phyloP scores from a whole-genome alignment of 1,140 invertebrate genomes.

The Holcopasites calliopsidis region DNA sequence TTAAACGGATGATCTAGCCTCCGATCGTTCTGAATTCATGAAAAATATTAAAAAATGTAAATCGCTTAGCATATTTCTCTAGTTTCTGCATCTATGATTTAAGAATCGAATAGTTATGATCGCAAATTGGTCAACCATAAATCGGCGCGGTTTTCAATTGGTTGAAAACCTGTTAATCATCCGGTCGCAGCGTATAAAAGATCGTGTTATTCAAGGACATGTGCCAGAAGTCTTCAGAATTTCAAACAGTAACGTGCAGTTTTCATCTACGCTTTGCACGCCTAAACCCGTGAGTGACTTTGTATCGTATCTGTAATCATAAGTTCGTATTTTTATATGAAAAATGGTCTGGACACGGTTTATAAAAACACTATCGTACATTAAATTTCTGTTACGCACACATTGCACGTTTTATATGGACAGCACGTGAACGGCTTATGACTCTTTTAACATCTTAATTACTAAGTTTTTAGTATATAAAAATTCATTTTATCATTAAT shows the following conservation, averaged over 20 bases:
- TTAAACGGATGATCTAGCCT: too few species aligned
- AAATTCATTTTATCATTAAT: too few species aligned
- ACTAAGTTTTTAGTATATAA: too few species aligned
- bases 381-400: too few species aligned
- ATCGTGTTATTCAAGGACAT: background rate
- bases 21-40: background rate
- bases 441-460: too few species aligned
- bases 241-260: constrained; percentile 10
- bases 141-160: constrained; percentile 54
- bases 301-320: background rate
- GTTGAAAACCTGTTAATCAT: constrained; percentile 27
- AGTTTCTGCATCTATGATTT: too few species aligned
- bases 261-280: constrained; percentile 24
- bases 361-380: background rate
- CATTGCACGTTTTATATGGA: too few species aligned
- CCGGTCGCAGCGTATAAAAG: constrained; percentile 12
- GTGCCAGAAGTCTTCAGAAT: background rate
- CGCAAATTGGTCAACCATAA: constrained; percentile 43
- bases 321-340: background rate
- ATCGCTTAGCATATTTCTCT: background rate
- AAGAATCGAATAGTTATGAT: constrained; percentile 27
- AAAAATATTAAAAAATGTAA: background rate
- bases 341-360: too few species aligned
- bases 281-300: constrained; percentile 44
- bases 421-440: too few species aligned